These are phyloP conservation scores for Apostichopus parvimensis DNA, from an alignment of 35 echinoderm and acorn worm genomes.

Conservation along the genomic window DNA sequence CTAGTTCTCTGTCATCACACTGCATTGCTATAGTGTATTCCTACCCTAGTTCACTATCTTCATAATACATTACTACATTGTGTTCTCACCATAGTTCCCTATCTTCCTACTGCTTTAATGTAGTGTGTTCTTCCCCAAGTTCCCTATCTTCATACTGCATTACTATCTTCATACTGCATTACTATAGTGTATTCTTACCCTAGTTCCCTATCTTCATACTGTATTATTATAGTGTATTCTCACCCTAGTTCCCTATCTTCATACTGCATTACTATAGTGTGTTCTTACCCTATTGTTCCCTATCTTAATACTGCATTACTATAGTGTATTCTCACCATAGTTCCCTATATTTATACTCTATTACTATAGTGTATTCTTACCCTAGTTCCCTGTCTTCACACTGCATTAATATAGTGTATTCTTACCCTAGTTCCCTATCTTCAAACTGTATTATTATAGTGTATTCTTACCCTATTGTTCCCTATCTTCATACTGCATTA, in stretches of 20 bases:
- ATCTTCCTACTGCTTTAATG: conserved; percentile 82
- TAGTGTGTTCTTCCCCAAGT: conserved; percentile 61
- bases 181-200: too few species aligned
- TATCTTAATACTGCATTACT: too few species aligned
- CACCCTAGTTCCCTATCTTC: conserved; percentile 81
- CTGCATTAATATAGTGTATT: conserved; percentile 71
- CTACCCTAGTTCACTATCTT: too few species aligned
- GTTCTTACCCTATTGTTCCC: conserved; percentile 9
- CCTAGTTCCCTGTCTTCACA: conserved; percentile 80
- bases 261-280: conserved; percentile 80
- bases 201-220: too few species aligned
- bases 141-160: too few species aligned
- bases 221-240: background rate
- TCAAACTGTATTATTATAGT: too few species aligned
- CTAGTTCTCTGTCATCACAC: too few species aligned
- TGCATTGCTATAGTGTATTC: background rate
- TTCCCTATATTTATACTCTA: conserved; percentile 69
- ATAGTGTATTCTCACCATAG: too few species aligned
- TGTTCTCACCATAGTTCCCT: conserved; percentile 12
- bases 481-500: too few species aligned
- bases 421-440: conserved; percentile 36
- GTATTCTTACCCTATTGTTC: too few species aligned
- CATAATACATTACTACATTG: too few species aligned
- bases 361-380: conserved; percentile 75
- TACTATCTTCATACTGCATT: too few species aligned